Evolutionary conservation across 1,140 invertebrate genomes (phyloP).

Genomic region (Drosophila paulistorum): DNA sequence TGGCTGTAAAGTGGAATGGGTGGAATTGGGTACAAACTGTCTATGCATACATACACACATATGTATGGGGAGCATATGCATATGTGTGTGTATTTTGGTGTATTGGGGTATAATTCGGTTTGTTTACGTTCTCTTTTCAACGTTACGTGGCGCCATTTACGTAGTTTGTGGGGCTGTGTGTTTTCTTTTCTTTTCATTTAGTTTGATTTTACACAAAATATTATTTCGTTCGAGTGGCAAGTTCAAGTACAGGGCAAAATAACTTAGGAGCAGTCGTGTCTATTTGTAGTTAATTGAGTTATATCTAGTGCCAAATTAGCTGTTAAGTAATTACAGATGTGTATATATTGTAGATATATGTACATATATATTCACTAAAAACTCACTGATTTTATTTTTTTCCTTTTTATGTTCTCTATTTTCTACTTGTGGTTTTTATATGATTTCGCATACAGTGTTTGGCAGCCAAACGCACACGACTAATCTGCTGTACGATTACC

Average conservation of each 20-base stretch:
- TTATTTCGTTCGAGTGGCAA: conserved; percentile 8
- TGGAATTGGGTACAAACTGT: conserved; percentile 33
- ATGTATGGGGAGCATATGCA: too few relatives aligned
- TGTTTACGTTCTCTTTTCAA: conserved; percentile 6
- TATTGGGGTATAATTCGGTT: not conserved
- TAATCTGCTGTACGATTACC: conserved; percentile 45
- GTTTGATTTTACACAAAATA: conserved; percentile 9
- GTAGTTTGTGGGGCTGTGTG: not conserved
- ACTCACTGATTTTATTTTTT: conserved; percentile 48
- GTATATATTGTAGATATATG: not conserved
- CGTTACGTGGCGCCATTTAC: conserved; percentile 1
- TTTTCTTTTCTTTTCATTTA: not conserved
- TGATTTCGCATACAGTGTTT: conserved; percentile 37
- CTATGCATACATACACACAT: conserved; percentile 9
- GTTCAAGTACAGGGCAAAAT: conserved; percentile 17
- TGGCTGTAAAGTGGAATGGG: conserved; percentile 11
- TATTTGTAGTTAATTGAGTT: conserved; percentile 1
- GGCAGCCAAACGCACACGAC: conserved; percentile 60
- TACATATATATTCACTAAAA: not conserved
- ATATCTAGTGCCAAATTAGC: conserved; percentile 28
- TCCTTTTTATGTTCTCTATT: conserved; percentile 42
- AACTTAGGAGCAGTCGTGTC: not conserved
- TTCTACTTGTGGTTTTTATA: not conserved
- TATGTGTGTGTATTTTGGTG: not conserved
- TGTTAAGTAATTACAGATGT: conserved; percentile 49